phyloP scores from a whole-genome alignment of 1,140 invertebrate species.

The Aleiodes sp. region DNA sequence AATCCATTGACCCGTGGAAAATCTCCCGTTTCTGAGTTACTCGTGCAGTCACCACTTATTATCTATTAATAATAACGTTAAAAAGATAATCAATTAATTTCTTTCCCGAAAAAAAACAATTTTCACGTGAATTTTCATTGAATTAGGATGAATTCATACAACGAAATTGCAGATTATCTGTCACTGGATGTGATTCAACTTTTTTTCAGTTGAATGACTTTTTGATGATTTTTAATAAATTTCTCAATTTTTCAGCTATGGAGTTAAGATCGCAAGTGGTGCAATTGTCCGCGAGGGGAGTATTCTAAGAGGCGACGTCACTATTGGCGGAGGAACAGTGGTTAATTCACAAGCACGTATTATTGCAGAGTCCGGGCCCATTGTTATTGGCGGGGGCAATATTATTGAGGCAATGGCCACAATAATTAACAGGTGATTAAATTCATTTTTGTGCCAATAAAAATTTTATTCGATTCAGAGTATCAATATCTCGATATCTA shows the following conservation, averaged over 20 bases:
- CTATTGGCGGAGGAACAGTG: conserved; percentile 88
- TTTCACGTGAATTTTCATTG: too few relatives aligned
- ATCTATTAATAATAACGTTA: neutral
- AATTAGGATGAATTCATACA: too few relatives aligned
- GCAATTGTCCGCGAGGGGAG: conserved; percentile 93
- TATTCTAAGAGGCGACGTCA: conserved; percentile 91
- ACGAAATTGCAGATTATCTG: too few relatives aligned
- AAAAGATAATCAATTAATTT: neutral
- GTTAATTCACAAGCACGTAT: conserved; percentile 94
- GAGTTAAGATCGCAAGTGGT: conserved; percentile 84
- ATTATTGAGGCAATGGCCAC: conserved; percentile 93
- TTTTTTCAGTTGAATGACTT: too few relatives aligned
- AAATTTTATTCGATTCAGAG: too few relatives aligned
- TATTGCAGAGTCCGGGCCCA: conserved; percentile 92
- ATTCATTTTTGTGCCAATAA: conserved; percentile 20
- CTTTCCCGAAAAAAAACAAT: too few relatives aligned
- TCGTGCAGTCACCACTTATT: too few relatives aligned
- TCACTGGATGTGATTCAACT: too few relatives aligned
- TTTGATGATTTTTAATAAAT: neutral
- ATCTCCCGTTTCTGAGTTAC: too few relatives aligned
- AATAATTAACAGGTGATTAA: conserved; percentile 80
- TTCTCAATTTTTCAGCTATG: conserved; percentile 61
- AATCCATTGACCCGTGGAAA: too few relatives aligned
- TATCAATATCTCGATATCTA: too few relatives aligned
- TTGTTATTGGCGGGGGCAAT: conserved; percentile 94